Percentiles rank a stretch among this genome's conserved stretches.
These are phyloP conservation scores for Brachionus koreanus DNA, from an alignment of 1,140 invertebrate genomes.

Conservation along the genomic window DNA sequence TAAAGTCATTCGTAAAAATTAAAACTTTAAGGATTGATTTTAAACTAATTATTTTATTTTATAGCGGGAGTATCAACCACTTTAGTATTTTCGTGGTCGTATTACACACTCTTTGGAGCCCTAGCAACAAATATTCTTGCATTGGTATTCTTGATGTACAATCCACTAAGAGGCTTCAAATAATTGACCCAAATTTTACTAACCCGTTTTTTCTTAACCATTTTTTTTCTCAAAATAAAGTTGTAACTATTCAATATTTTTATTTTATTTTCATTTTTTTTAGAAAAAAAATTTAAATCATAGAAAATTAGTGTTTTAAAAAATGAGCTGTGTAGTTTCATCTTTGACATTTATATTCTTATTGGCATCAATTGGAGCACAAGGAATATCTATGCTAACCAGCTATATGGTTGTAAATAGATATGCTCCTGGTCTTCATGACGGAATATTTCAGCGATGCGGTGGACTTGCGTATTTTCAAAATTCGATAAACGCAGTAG, in stretches of 20 bases:
- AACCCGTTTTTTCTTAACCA: neutral
- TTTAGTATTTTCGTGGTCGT: slow-evolving; percentile 43
- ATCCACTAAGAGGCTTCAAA: slow-evolving; percentile 37
- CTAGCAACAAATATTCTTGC: slow-evolving; percentile 17
- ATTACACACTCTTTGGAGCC: slow-evolving; percentile 22
- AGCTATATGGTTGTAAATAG: slow-evolving; percentile 38
- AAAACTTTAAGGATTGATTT: neutral
- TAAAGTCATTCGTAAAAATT: slow-evolving; percentile 36
- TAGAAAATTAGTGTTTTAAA: no score
- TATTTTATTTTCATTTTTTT: slow-evolving; percentile 1
- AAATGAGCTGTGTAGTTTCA: slow-evolving; percentile 32
- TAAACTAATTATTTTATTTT: neutral
- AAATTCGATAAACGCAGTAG: neutral
- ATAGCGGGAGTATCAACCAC: slow-evolving; percentile 29
- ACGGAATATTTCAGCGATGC: slow-evolving; percentile 40
- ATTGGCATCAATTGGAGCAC: slow-evolving; percentile 23
- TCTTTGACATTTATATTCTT: slow-evolving; percentile 34
- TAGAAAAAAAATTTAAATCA: neutral
- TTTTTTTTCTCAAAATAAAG: neutral
- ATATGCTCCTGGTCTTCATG: slow-evolving; percentile 28
- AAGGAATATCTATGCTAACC: slow-evolving; percentile 21
- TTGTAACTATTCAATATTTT: slow-evolving; percentile 25
- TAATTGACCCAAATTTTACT: slow-evolving; percentile 7
- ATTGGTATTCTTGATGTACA: slow-evolving; percentile 32
- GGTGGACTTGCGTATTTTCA: slow-evolving; percentile 28